Evolutionary conservation across 2,113 vertebrate genomes (phyloP).

Genomic region (Condylura cristata): DNA sequence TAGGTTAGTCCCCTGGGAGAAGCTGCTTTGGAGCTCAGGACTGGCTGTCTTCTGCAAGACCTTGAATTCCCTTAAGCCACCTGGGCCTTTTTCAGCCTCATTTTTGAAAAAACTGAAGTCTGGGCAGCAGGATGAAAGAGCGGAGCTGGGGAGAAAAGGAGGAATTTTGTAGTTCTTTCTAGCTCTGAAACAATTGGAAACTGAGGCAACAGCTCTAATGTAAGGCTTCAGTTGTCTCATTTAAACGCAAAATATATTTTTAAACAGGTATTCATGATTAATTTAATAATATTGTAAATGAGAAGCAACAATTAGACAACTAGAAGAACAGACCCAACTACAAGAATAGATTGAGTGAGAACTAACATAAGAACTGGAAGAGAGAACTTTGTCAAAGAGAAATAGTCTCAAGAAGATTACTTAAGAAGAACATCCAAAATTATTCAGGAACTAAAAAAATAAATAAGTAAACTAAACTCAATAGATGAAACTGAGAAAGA

Average conservation of each 20-base stretch:
- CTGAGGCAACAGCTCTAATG: rapidly evolving
- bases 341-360: neutral
- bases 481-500: conserved; percentile 4
- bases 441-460: neutral
- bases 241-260: no score
- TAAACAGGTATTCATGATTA: no score
- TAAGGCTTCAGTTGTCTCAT: neutral
- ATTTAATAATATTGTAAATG: no score
- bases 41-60: neutral
- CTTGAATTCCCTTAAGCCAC: neutral
- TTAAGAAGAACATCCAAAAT: neutral
- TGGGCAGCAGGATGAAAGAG: no score
- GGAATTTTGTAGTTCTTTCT: neutral
- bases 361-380: neutral
- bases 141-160: no score
- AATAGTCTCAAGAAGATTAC: neutral
- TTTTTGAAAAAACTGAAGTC: neutral
- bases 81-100: neutral
- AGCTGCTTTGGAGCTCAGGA: neutral
- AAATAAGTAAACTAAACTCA: neutral
- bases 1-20: no score
- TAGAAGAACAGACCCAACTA: neutral
- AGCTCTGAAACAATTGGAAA: neutral
- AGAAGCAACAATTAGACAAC: neutral
- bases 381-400: neutral